Conservation (phyloP, 2,888 invertebrate species). For the Cepaea hortensis region DNA sequence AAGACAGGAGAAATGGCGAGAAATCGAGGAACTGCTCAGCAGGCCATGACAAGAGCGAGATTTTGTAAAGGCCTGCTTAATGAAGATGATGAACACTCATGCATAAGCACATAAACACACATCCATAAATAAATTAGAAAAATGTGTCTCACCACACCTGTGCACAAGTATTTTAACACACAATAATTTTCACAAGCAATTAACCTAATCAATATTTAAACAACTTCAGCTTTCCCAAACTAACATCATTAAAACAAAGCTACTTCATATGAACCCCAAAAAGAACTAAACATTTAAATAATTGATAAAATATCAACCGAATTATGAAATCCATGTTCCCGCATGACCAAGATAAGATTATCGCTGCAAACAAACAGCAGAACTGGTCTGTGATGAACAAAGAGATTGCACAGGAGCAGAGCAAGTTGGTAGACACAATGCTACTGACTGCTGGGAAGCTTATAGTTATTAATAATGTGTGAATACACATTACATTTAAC, state of each 20-base stretch:
- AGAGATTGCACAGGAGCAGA: background rate
- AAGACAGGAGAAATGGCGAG: too few relatives aligned
- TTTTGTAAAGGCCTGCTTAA: too few relatives aligned
- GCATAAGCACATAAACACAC: too few relatives aligned
- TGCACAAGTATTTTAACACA: too few relatives aligned
- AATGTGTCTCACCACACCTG: too few relatives aligned
- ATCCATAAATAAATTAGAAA: too few relatives aligned
- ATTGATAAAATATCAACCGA: background rate
- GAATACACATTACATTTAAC: conserved; percentile 14
- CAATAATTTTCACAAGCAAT: too few relatives aligned
- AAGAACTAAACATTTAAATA: background rate
- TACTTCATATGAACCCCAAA: background rate
- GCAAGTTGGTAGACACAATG: background rate
- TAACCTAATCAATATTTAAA: too few relatives aligned
- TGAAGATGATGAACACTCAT: too few relatives aligned
- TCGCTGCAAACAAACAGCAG: background rate
- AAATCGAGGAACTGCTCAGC: too few relatives aligned
- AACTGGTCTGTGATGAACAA: background rate
- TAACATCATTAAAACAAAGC: background rate
- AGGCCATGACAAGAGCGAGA: too few relatives aligned
- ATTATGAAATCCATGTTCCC: conserved; percentile 19
- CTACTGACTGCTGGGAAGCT: background rate
- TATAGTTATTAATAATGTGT: conserved; percentile 24
- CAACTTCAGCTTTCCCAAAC: too few relatives aligned
- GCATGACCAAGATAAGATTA: background rate